Evolutionary conservation across 2,797 vertebrate species (phyloP), one percentile per base, ranked within the genome.

Genomic region (Dicrostonyx torquatus): DNA sequence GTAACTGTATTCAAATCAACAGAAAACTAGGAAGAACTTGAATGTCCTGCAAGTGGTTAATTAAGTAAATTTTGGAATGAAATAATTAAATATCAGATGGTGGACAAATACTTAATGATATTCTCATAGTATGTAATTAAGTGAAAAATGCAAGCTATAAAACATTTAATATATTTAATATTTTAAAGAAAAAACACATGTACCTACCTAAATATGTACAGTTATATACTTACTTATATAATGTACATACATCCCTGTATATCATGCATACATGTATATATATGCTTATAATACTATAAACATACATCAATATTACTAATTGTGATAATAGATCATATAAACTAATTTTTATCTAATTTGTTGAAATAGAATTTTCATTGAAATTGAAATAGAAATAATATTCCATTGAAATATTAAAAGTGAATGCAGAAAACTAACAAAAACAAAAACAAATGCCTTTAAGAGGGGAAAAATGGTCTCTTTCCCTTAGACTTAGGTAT

Each of bases 131-230:
- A 68, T 29, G 4, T 75, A 58, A 86, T 91, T 83, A 94, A 68
- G 31, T 66, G 37, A 84, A 77, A 94, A 88, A 83, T 92, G 2
- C 40, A 86, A 93, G 45, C 72, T 76, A 68, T 55, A 60, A 87
- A 82, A 64, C 11, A 50, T 6, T 78, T 34, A 40, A 43, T 70
- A 62, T 40, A 43, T 77, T 88, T 14, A 62, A 76, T 53, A 26
- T 78, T 34, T 91, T 87, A 70, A 80, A 68, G 12, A 58, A 80
- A 84, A 78, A 62, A 72, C 3, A 68, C 66, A 48, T 55, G 22
- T 58, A 2, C 8, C 72, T 0, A 48, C 0, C 77, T 68, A 68
- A 9, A 78, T 75, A 80, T 70, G 24, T 22, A 6, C 20, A 45
- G 31, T 4, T 60, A 34, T 24, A 31, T n/a, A 24, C 18, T 12